Conservation (phyloP, 2,797 vertebrate genomes). For the Helostoma temminkii region DNA sequence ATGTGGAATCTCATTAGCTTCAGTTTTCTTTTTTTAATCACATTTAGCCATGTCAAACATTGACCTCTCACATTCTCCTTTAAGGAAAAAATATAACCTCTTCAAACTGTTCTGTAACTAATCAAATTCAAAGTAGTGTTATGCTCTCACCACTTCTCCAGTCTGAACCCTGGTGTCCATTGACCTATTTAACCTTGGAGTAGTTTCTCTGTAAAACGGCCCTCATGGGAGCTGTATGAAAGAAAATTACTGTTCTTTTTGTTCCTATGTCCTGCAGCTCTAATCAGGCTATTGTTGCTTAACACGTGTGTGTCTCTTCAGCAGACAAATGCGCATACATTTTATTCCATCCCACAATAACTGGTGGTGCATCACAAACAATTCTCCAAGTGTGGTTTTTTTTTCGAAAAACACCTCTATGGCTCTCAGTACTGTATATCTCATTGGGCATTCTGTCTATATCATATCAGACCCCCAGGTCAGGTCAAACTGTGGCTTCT, state of each 20-base stretch:
- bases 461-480: conserved; percentile 49
- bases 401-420: no score
- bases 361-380: neutral
- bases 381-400: neutral
- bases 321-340: neutral
- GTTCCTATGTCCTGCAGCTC: neutral
- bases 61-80: neutral
- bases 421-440: neutral
- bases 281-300: conserved; percentile 10
- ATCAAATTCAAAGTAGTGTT: conserved; percentile 11
- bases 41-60: neutral
- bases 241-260: neutral
- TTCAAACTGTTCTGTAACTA: conserved; percentile 1
- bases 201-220: conserved; percentile 4
- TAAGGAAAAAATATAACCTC: neutral
- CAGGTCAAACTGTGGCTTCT: conserved; percentile 62
- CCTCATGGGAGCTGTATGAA: conserved; percentile 9
- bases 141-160: conserved; percentile 6
- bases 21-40: neutral
- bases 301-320: neutral
- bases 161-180: conserved; percentile 10
- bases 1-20: neutral
- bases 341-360: neutral
- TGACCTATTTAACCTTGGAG: conserved; percentile 24
- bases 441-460: conserved; percentile 51